Evolutionary conservation across 2,113 vertebrate genomes (phyloP), one percentile per base, ranked within the genome.

Genomic region (Empidonax traillii): DNA sequence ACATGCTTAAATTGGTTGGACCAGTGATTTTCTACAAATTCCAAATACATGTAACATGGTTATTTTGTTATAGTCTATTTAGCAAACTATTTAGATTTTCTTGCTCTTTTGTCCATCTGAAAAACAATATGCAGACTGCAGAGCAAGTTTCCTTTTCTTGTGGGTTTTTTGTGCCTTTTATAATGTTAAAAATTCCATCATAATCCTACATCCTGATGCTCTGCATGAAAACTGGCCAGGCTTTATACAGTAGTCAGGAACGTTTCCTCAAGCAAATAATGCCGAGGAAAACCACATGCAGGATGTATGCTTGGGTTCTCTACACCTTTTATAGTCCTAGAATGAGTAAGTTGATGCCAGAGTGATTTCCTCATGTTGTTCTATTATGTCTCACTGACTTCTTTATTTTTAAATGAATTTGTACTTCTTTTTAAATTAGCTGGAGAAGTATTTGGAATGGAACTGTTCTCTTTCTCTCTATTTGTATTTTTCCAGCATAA

Each of bases 301-400:
- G 89, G 81, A 91, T 85, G 66, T 82, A 23, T 46, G 63, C 52
- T 85, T 95, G 46, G 47, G 23, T 74, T 85, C 39, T 75, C 37
- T 84, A 55, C 58, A 75, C 51, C n/a, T 85, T 83, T 69, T 85
- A n/a, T 85, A 94, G 78, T 85, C 49, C n/a, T 76, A 53, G 39
- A 66, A 88, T 72, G 76, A 85, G 51, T 83, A 88, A 72, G 43
- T 27, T 80, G 9, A 47, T 91, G 78, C 46, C 75, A 91, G 17
- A 6, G 46, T 49, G 10, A n/a, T 87, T 96, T 96, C 93, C 81
- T 93, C 8, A 23, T 66, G 74, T 85, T 92, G 67, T 87, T 94
- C 89, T 93, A 9, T 73, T 92, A 49, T 53, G 35, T 95, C 51
- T 87, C 72, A 85, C 51, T 56, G 31, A 65, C 30, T 51, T 86